Conservation (phyloP, 2,888 invertebrate genomes). For the Synanthedon andrenaeformis region DNA sequence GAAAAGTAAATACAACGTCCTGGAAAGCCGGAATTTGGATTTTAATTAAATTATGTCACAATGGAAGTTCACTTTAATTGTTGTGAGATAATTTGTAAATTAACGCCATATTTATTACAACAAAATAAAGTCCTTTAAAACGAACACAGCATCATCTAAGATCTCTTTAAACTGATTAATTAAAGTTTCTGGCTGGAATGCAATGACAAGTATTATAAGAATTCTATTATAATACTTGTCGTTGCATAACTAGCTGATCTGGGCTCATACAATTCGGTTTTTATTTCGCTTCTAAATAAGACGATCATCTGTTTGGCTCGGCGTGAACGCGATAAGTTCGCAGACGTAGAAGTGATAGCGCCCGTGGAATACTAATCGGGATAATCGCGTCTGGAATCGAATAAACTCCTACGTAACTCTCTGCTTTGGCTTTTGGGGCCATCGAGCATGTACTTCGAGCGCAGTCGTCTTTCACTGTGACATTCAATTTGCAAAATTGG, state of each 20-base stretch:
- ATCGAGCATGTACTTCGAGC: background rate
- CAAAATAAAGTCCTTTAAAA: background rate
- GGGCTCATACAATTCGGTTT: too few relatives aligned
- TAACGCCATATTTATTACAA: background rate
- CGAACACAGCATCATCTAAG: too few relatives aligned
- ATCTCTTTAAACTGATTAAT: too few relatives aligned
- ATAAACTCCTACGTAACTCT: background rate
- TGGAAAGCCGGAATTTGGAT: background rate
- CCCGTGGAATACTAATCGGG: background rate
- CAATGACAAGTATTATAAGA: too few relatives aligned
- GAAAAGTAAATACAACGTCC: too few relatives aligned
- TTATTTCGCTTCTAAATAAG: background rate
- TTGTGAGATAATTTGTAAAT: too few relatives aligned
- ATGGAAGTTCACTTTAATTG: too few relatives aligned
- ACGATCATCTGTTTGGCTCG: background rate
- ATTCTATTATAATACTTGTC: too few relatives aligned
- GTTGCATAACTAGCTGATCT: too few relatives aligned
- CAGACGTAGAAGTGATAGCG: background rate
- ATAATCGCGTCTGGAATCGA: background rate
- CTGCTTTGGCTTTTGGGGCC: background rate
- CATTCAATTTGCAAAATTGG: too few relatives aligned
- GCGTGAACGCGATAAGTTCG: background rate
- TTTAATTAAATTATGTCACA: background rate
- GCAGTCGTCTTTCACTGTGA: too few relatives aligned
- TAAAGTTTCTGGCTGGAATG: too few relatives aligned